Percentiles rank a stretch among this genome's conserved stretches.
Evolutionary conservation across 2,888 invertebrate genomes (phyloP).

Genomic region (Saturnia japonica): DNA sequence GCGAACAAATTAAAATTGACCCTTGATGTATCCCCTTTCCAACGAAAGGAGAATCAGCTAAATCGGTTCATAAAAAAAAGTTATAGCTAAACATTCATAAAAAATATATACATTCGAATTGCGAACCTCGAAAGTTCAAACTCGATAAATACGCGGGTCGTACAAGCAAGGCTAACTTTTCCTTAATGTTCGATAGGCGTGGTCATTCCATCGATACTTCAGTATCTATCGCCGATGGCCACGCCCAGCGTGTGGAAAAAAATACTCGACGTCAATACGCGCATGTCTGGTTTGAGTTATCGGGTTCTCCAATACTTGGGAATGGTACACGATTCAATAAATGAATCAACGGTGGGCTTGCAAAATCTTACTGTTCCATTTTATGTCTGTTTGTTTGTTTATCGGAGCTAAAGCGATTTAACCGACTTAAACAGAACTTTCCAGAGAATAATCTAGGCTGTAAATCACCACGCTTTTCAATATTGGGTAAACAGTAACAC

Average conservation of each 20-base stretch:
- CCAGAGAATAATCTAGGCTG: too few relatives aligned
- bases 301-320: background rate
- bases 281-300: slow-evolving; percentile 13
- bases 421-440: too few relatives aligned
- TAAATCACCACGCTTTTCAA: too few relatives aligned
- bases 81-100: background rate
- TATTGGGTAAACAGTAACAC: too few relatives aligned
- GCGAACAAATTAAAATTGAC: too few relatives aligned
- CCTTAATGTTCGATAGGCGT: slow-evolving; percentile 9
- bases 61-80: too few relatives aligned
- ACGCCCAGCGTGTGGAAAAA: slow-evolving; percentile 20
- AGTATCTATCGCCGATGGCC: slow-evolving; percentile 17
- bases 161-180: background rate
- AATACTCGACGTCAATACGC: background rate
- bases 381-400: too few relatives aligned
- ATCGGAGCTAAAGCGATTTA: too few relatives aligned
- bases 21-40: too few relatives aligned
- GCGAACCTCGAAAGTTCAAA: background rate
- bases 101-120: too few relatives aligned
- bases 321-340: background rate
- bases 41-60: too few relatives aligned
- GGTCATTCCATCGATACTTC: background rate
- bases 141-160: background rate
- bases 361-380: background rate
- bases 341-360: background rate